Base-by-base conservation (phyloP, 37 sponge, comb jelly and placozoan genomes). In the Spongilla lacustris region DNA sequence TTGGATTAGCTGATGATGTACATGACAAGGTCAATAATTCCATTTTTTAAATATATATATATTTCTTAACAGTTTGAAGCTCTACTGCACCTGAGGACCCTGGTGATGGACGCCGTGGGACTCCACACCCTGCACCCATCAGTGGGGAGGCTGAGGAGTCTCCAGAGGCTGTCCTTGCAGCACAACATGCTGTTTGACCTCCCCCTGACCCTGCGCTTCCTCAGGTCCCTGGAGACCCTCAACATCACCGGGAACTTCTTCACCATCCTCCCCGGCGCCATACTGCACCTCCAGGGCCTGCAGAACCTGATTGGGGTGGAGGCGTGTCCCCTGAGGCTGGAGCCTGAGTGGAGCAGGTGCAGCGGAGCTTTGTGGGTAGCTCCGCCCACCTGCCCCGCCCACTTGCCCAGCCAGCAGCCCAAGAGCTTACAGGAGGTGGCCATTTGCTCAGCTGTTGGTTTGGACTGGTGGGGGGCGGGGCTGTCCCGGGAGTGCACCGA, bases 121-220 rank as follows among this genome's bases (percentile, higher is more conserved):
- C 78, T 77, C 8, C 48, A 25, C 24, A 27, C 27, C 14, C 35
- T 77, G 21, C 78, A 77, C 21, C 22, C 78, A 11, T 77, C 78
- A 5, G 11, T 77, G 4, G 78, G 78, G 11, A 23, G 36, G 8
- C 36, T 77, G 27, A 31, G 41, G 36, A 24, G 22, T 5, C 78
- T 77, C 24, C 8, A 34, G 21, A 41, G 14, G 6, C 78, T 77
- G 0, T 77, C 78, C 13, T 12, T 77, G 0, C 35, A 30, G 27
- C 36, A 77, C 36, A 77, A 77, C 37, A 24, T 4, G 8, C 22
- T 77, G 34, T 77, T 36, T 34, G 78, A 77, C 78, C 78, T 77
- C 13, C 78, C 78, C 22, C 11, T 77, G 12, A 77, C 78, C 0
- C 22, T 77, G 27, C 49, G 25, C 0, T 34, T 35, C 12, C 36